phyloP scores from a whole-genome alignment of 2,113 vertebrate genomes.

The Recurvirostra avosetta region DNA sequence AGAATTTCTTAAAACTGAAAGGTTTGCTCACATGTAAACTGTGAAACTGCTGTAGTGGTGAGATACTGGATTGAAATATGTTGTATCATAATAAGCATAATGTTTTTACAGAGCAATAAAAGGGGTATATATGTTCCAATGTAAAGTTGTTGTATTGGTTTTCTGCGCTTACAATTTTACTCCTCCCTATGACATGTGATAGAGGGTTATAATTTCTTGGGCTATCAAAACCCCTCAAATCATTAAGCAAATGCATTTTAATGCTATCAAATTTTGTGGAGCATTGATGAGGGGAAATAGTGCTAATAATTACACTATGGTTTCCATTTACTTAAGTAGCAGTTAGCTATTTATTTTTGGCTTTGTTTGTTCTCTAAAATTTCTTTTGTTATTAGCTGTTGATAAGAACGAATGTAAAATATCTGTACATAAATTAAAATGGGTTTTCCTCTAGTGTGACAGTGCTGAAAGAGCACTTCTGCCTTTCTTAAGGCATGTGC shows the following conservation, averaged over 20 bases:
- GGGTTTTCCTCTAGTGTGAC: not conserved
- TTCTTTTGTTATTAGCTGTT: not conserved
- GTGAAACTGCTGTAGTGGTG: not conserved
- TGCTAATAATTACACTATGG: not conserved
- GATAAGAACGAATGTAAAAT: not conserved
- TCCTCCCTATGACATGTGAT: not conserved
- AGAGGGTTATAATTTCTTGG: not conserved
- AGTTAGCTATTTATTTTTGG: not conserved
- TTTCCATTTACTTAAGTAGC: not conserved
- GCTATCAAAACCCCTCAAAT: not conserved
- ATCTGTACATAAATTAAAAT: not conserved
- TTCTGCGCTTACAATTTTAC: not conserved
- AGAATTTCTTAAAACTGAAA: not conserved
- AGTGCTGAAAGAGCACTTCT: not conserved
- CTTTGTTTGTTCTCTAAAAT: not conserved
- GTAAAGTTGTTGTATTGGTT: not conserved
- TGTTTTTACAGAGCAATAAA: not conserved
- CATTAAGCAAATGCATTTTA: not conserved
- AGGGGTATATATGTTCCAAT: not conserved
- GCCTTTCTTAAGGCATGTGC: not conserved
- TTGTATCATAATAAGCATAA: not conserved
- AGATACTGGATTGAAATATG: not conserved
- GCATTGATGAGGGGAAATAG: not conserved
- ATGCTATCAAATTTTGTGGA: not conserved
- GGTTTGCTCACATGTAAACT: fast-evolving